These are phyloP conservation scores for Pseudorectes ferrugineus DNA, from an alignment of 2,113 vertebrate genomes.

Conservation along the genomic window DNA sequence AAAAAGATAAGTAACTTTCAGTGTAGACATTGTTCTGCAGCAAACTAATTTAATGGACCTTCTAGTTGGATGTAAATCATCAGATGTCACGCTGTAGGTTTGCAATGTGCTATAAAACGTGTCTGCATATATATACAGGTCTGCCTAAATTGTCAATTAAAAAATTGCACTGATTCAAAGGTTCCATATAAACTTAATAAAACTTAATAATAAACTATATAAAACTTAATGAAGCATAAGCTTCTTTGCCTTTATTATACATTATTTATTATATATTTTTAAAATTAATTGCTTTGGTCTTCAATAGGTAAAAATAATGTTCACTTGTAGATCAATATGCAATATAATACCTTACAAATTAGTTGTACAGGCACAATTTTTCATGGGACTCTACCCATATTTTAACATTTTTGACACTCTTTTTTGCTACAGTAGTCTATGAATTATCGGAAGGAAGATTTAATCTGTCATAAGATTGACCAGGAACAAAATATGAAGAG, in stretches of 20 bases:
- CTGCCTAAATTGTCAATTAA: not conserved
- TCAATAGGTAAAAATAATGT: not conserved
- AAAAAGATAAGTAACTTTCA: too few relatives aligned
- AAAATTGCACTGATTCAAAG: not conserved
- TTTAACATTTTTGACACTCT: not conserved
- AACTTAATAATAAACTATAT: not conserved
- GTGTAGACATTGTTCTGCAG: not conserved
- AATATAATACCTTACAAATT: not conserved
- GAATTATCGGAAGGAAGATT: not conserved
- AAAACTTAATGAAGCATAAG: not conserved
- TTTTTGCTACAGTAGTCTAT: not conserved
- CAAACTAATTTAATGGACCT: not conserved
- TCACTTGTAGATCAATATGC: not conserved
- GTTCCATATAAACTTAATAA: not conserved
- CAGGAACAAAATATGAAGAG: not conserved
- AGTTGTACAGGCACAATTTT: not conserved
- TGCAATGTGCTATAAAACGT: not conserved
- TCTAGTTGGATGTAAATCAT: not conserved
- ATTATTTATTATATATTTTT: not conserved
- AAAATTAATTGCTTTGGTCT: not conserved
- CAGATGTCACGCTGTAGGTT: not conserved
- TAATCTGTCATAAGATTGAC: not conserved
- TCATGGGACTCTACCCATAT: not conserved
- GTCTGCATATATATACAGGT: not conserved
- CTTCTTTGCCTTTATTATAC: not conserved